These are phyloP conservation scores for Lasioglossum oenotherae DNA, from an alignment of 2,888 invertebrate species.

Conservation along the genomic window DNA sequence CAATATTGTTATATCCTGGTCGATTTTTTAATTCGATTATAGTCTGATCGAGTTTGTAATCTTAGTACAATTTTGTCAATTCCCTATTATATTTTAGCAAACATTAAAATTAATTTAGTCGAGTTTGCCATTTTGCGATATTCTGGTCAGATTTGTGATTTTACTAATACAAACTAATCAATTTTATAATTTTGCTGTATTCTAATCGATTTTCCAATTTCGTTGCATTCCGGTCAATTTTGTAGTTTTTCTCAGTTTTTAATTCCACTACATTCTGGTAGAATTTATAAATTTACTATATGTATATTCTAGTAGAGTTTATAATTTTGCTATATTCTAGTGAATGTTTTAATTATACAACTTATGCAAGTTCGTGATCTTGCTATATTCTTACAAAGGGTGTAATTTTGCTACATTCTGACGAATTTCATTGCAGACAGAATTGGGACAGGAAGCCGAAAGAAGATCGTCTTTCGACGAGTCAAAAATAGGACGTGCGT, in stretches of 20 bases:
- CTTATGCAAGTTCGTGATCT: not conserved
- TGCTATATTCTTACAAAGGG: not conserved
- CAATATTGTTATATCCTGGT: not conserved
- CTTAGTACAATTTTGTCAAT: not conserved
- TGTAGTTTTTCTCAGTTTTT: no score
- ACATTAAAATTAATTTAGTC: slow-evolving; percentile 31
- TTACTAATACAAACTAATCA: no score
- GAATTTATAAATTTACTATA: not conserved
- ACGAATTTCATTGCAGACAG: slow-evolving; percentile 16
- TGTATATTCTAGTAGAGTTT: not conserved
- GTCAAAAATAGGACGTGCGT: slow-evolving; percentile 77
- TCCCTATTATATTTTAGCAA: slow-evolving; percentile 33
- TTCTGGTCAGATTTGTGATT: no score
- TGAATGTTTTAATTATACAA: not conserved
- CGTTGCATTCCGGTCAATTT: no score
- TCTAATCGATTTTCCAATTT: not conserved
- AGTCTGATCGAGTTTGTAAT: not conserved
- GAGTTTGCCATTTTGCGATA: not conserved
- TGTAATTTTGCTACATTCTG: not conserved
- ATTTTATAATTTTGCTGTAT: not conserved
- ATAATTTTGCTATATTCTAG: not conserved
- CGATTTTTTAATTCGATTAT: not conserved
- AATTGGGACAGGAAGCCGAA: slow-evolving; percentile 31
- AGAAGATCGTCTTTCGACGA: slow-evolving; percentile 38
- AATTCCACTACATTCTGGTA: not conserved